Conservation (phyloP, 2,113 vertebrate species). For the Leptocoma aspasia region DNA sequence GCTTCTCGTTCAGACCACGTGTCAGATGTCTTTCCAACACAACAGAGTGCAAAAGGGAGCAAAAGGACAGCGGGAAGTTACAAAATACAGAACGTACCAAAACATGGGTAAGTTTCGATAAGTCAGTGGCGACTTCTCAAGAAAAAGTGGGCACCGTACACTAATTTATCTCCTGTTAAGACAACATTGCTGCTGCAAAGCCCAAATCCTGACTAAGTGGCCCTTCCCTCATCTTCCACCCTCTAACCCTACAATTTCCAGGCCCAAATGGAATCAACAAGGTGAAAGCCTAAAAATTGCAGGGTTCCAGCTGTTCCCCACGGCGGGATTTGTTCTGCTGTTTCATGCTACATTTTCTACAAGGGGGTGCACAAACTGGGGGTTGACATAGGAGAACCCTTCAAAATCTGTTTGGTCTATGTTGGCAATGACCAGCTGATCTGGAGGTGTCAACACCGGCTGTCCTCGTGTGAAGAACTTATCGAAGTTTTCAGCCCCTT, state of each 20-base stretch:
- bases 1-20: neutral
- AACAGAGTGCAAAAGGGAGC: neutral
- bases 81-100: conserved; percentile 57
- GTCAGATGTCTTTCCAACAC: neutral
- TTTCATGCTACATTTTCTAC: conserved; percentile 87
- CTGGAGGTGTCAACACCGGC: conserved; percentile 91
- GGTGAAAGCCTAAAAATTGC: conserved; percentile 63
- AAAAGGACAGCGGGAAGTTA: conserved; percentile 16
- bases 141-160: neutral
- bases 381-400: conserved; percentile 95
- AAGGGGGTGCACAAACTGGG: conserved; percentile 86
- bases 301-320: conserved; percentile 46
- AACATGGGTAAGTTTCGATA: neutral
- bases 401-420: conserved; percentile 97
- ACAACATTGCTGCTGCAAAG: conserved; percentile 6
- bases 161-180: conserved; percentile 4
- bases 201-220: conserved; percentile 39
- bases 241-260: conserved; percentile 67
- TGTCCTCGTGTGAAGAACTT: conserved; percentile 98
- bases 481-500: conserved; percentile 97
- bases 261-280: conserved; percentile 59
- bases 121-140: conserved; percentile 31
- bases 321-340: neutral
- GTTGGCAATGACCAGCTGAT: conserved; percentile 97
- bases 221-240: neutral